These are phyloP conservation scores for Hypselothyrea guttata DNA, from an alignment of 2,888 invertebrate genomes.

Conservation along the genomic window DNA sequence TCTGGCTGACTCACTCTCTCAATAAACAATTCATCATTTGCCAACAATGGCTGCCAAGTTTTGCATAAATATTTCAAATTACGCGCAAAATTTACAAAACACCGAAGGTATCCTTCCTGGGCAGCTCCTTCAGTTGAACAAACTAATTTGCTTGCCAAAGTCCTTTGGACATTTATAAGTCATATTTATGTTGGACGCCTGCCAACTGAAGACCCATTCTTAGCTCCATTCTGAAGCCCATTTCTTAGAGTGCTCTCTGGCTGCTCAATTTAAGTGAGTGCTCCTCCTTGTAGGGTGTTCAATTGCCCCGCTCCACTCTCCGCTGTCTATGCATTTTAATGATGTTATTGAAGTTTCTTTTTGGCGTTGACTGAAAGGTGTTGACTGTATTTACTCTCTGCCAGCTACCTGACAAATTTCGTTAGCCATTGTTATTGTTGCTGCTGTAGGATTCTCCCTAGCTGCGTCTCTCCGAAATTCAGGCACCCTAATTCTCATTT, in stretches of 20 bases:
- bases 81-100: constrained; percentile 38
- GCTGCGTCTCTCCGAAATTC: constrained; percentile 18
- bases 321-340: constrained; percentile 50
- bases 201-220: constrained; percentile 52
- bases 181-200: constrained; percentile 68
- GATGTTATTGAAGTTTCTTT: constrained; percentile 66
- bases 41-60: constrained; percentile 47
- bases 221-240: constrained; percentile 4
- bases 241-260: constrained; percentile 27
- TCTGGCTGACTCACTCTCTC: too few relatives aligned
- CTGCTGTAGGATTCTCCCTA: constrained; percentile 20
- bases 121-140: constrained; percentile 38
- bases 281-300: constrained; percentile 11
- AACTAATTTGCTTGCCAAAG: constrained; percentile 61
- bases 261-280: constrained; percentile 63
- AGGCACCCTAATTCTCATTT: background rate
- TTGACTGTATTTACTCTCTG: constrained; percentile 39
- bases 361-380: constrained; percentile 49
- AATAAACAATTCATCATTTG: constrained; percentile 58
- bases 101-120: constrained; percentile 25
- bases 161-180: constrained; percentile 63
- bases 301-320: too few relatives aligned
- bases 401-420: constrained; percentile 23
- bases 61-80: constrained; percentile 52
- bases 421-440: constrained; percentile 18